Evolutionary conservation across 2,888 invertebrate species (phyloP).

Genomic region (Scaptomyza polygonia): DNA sequence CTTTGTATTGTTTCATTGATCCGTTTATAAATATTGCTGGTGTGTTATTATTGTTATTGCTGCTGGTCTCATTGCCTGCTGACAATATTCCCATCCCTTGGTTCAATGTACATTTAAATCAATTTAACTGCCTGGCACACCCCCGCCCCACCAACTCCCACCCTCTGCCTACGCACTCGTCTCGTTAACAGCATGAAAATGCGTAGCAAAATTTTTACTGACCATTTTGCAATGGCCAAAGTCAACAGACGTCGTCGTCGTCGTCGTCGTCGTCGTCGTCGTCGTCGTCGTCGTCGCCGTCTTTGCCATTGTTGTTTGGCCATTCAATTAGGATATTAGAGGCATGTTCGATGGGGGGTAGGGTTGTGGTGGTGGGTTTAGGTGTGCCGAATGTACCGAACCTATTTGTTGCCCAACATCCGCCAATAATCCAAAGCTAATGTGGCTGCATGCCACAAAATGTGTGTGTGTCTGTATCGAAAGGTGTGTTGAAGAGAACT

Average conservation of each 20-base stretch:
- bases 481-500: too few species aligned
- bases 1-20: constrained; percentile 7
- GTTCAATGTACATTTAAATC: constrained; percentile 9
- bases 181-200: constrained; percentile 29
- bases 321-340: constrained; percentile 72
- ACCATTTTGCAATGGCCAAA: constrained; percentile 18
- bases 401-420: not conserved
- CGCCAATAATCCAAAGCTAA: constrained; percentile 30
- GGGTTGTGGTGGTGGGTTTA: too few species aligned
- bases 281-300: too few species aligned
- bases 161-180: not conserved
- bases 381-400: too few species aligned
- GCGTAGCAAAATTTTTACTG: constrained; percentile 17
- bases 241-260: too few species aligned
- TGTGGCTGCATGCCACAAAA: constrained; percentile 16
- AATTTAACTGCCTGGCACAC: too few species aligned
- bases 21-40: constrained; percentile 16
- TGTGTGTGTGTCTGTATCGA: not conserved
- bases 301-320: constrained; percentile 55
- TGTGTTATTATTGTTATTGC: constrained; percentile 7
- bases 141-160: not conserved
- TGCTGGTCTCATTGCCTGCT: not conserved
- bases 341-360: too few species aligned
- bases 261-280: too few species aligned
- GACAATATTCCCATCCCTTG: constrained; percentile 10